Base-by-base conservation (phyloP, 2,797 vertebrate genomes). In the Rhinogobio ventralis region DNA sequence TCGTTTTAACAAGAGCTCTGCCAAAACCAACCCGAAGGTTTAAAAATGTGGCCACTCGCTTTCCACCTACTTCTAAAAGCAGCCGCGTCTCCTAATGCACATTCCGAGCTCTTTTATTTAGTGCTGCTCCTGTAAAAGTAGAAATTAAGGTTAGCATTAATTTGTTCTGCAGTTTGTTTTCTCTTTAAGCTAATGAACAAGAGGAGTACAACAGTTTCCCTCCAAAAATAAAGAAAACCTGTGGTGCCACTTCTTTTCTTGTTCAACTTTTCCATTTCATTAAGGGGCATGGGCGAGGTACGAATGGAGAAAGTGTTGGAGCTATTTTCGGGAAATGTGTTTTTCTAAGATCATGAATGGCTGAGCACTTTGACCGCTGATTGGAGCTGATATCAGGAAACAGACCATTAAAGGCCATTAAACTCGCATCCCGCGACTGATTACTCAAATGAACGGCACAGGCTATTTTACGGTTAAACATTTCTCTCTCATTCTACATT, bases 361-460 rank as follows among this genome's bases (percentile, higher is more conserved):
- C 85, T 86, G 85, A 66, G 81, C 49, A 72, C 88, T 88, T 88
- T 93, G 91, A 93, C 91, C 91, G 86, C 90, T 91, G 90, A 93
- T 92, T 94, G 90, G 77, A 90, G 91, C 87, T 94, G 92, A 94
- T 93, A 91, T 91, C 92, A 93, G 93, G 93, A 95, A 94, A 92
- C 90, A 92, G 91, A 86, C 88, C 87, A 94, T 94, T 94, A 90
- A 30, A 67, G 81, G 82, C 86, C 76, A 93, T 93, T 94, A 92
- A 86, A 80, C 86, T 88, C 78, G 83, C 90, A 86, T 89, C 87
- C 74, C 76, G 81, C 66, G 76, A 88, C 85, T 93, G 87, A 94
- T 93, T 94, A 89, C 86, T 82, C 86, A 74, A 89, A 81, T 81
- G 76, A 83, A 72, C 79, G 46, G 14, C 46, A 36, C 67, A 71